These are phyloP conservation scores for Bubalus kerabau DNA, from an alignment of 2,113 vertebrate genomes.

Conservation along the genomic window DNA sequence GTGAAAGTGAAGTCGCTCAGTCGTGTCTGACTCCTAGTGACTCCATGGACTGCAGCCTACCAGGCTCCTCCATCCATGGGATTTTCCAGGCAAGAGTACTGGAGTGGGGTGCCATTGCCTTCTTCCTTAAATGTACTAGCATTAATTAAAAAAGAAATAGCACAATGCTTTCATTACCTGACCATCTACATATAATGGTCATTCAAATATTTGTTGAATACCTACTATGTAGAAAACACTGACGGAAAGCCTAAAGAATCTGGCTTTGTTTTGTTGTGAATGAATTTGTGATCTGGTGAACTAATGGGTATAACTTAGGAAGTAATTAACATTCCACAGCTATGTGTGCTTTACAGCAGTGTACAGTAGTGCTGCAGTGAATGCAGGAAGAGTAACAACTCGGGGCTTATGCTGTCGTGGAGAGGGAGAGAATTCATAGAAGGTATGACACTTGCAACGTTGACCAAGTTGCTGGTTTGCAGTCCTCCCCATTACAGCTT, in stretches of 20 bases:
- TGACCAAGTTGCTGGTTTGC: not conserved
- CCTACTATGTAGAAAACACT: not conserved
- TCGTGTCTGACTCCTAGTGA: too few species aligned
- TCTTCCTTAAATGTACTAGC: not conserved
- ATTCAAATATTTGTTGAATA: not conserved
- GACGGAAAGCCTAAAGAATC: not conserved
- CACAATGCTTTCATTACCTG: not conserved
- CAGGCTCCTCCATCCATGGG: too few species aligned
- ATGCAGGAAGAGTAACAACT: not conserved
- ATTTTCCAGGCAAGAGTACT: too few species aligned
- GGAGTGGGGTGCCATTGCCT: too few species aligned
- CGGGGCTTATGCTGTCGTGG: not conserved
- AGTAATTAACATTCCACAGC: not conserved
- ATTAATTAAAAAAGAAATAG: not conserved
- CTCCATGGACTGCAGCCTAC: too few species aligned
- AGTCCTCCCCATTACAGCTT: not conserved
- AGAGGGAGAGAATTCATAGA: not conserved
- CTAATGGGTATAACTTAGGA: not conserved
- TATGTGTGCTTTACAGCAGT: not conserved
- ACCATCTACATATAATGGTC: not conserved
- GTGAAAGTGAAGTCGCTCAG: too few species aligned
- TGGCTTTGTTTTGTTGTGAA: not conserved
- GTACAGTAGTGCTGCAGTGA: not conserved
- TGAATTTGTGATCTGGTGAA: not conserved
- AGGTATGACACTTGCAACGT: not conserved